These are phyloP conservation scores for Drosophila kokeensis DNA, from an alignment of 2,888 invertebrate species.

Conservation along the genomic window DNA sequence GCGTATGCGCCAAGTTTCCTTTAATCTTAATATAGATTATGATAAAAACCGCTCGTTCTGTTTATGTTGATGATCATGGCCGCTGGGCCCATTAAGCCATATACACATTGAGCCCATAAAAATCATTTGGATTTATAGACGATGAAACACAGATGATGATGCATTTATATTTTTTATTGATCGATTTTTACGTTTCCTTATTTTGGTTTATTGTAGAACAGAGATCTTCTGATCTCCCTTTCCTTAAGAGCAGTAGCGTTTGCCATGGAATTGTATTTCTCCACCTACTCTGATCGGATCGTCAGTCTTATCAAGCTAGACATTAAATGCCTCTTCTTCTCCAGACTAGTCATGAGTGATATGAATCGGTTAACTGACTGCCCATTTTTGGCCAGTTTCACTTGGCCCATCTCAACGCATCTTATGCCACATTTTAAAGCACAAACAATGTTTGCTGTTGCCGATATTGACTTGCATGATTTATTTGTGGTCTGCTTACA, in stretches of 20 bases:
- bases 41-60: not conserved
- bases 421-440: not conserved
- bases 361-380: not conserved
- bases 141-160: constrained; percentile 18
- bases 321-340: not conserved
- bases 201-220: not conserved
- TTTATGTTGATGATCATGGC: constrained; percentile 25
- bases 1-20: not conserved
- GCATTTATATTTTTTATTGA: not conserved
- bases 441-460: not conserved
- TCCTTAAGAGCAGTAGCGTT: not conserved
- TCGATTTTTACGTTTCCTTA: not conserved
- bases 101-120: constrained; percentile 19
- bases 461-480: not conserved
- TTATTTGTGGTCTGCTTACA: not conserved
- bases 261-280: not conserved
- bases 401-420: not conserved
- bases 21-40: not conserved
- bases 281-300: not conserved
- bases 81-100: constrained; percentile 13
- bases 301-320: not conserved
- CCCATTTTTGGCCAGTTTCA: not conserved
- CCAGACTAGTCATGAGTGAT: not conserved
- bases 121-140: no score
- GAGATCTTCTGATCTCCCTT: not conserved